Base-by-base conservation (phyloP, 2,797 vertebrate genomes). In the Acrossocheilus wenchowensis region DNA sequence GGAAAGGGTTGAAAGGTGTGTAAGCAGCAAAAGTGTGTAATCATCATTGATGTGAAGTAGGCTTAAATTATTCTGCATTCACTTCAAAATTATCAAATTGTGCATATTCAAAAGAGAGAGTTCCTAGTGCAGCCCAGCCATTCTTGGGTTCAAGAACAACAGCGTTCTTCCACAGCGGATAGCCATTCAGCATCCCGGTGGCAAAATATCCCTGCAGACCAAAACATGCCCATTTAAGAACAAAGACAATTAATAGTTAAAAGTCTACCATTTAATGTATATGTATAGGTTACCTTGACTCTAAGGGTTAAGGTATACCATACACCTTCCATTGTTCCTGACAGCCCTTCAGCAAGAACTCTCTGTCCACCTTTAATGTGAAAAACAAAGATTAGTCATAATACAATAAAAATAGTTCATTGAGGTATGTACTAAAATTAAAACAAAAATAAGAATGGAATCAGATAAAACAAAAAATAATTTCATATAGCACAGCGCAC, bases 81-180 rank as follows among this genome's bases (percentile, higher is more conserved):
- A 97, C 10, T 0, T 91, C 82, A 23, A 97, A 97, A 91, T 97
- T 97, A 92, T 97, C 96, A 88, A 97, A 97, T 89, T 97, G 96
- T 21, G 95, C 95, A 85, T 95, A 92, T 87, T 96, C 94, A 90
- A 96, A 96, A 0, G 94, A 92, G 34, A 57, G 87, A 0, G 96
- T 96, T 72, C 96, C 96, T 6, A 97, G 94, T 1, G 96, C 96
- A 1, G 94, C 95, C 96, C 96, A 97, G 86, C 96, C 96, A 0
- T 93, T 93, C 19, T 26, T 78, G 0, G 96, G 94, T 14, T 84
- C 82, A 17, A 89, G 81, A 81, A 94, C 8, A 0, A 74, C 92
- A 81, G 94, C 84, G 0, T 95, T 91, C 36, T 92, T 92, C 96
- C 96, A 97, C 26, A 97, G 91, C 0, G 30, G 81, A 72, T 92